Evolutionary conservation across 2,888 invertebrate genomes (phyloP), one percentile per base, ranked within the genome.

Genomic region (Sylvicola cinctus): DNA sequence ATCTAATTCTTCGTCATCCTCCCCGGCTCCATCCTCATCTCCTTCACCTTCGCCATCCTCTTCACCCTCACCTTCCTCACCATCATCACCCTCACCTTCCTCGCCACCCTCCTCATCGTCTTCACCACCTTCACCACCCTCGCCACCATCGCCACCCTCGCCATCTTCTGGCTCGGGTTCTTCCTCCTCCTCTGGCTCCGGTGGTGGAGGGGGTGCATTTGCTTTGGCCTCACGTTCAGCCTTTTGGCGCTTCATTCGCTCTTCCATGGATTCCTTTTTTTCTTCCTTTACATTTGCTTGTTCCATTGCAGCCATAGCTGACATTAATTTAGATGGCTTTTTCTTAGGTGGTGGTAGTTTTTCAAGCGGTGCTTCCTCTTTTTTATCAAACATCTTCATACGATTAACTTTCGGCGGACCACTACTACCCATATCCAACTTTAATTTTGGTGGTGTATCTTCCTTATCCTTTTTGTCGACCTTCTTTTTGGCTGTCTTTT

Each of bases 371-470:
- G 58, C 54, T 36, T 44, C 42, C 29, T 48, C 43, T 28, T 46
- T 48, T 37, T 52, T 48, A 40, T 57, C 54, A 39, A 51, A 55
- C 54, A 49, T 40, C 38, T 38, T 40, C 27, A 46, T 45, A 26
- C 40, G 43, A 39, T 44, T 54, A 41, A 57, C 56, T 45, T 54
- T 57, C 41, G 45, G 51, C 12, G 50, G 51, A 35, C 51, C 53
- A 29, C 49, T 48, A 5, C 57, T 55, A 3, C 56, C 50, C 16
- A 58, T 44, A 44, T 57, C 54, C 33, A 52, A 42, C 44, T 55
- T 58, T 42, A 51, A 42, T 41, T 53, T 56, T 13, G 51, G 55
- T 29, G 54, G 52, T 3, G 55, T 54, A 0, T 53, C 52, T 36
- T 51, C 49, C 16, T 36, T 33, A 40, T 53, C 55, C 40, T 50